Evolutionary conservation across 2,113 vertebrate genomes (phyloP).

Genomic region (Nothocercus nigrocapillus): DNA sequence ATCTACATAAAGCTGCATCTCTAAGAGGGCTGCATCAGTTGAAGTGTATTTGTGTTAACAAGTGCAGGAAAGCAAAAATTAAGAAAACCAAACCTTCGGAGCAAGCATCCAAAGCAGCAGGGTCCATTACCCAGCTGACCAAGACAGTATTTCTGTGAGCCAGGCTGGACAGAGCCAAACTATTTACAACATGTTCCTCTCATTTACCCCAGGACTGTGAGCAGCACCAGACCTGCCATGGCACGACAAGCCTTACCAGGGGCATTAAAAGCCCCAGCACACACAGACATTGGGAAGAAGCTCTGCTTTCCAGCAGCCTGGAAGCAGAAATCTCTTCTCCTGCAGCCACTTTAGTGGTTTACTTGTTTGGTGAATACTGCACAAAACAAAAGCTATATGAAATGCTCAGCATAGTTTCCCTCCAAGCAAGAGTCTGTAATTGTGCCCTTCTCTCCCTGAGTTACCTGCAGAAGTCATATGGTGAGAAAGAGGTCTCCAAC

Average conservation of each 20-base stretch:
- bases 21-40: not conserved
- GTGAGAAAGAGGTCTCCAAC: not conserved
- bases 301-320: not conserved
- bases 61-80: not conserved
- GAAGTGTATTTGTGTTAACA: not conserved
- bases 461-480: not conserved
- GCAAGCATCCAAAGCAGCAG: not conserved
- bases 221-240: not conserved
- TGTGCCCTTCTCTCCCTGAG: not conserved
- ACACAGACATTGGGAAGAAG: not conserved
- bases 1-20: not conserved
- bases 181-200: not conserved
- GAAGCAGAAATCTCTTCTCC: not conserved
- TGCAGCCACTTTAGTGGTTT: not conserved
- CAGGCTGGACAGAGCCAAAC: not conserved
- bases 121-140: not conserved
- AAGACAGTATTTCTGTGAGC: not conserved
- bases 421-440: not conserved
- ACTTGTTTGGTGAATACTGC: not conserved
- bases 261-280: accelerated
- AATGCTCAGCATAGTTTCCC: not conserved
- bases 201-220: not conserved
- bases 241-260: not conserved
- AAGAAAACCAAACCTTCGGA: not conserved
- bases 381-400: not conserved